Percentiles rank a stretch among this genome's conserved stretches.
Evolutionary conservation across 2,888 invertebrate genomes (phyloP).

Genomic region (Argyresthia goedartella): DNA sequence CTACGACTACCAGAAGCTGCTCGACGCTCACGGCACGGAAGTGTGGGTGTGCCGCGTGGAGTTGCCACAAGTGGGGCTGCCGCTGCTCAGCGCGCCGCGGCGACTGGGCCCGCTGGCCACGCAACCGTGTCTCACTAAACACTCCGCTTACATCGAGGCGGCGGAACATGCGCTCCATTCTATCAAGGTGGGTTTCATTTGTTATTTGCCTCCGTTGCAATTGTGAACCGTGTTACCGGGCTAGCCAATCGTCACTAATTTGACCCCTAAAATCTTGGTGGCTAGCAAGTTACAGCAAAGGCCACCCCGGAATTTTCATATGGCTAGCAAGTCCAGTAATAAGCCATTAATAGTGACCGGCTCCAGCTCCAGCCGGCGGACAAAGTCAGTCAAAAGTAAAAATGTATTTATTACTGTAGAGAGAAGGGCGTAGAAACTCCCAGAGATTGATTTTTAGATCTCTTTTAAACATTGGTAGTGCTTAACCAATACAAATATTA

Average conservation of each 20-base stretch:
- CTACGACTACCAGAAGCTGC: slow-evolving; percentile 38
- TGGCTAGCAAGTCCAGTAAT: background rate
- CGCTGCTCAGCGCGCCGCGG: slow-evolving; percentile 28
- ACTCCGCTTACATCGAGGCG: slow-evolving; percentile 44
- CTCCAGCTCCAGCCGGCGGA: too few relatives aligned
- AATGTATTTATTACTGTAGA: too few relatives aligned
- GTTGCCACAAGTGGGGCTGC: slow-evolving; percentile 41
- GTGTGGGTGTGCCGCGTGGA: slow-evolving; percentile 42
- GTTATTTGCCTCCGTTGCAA: background rate
- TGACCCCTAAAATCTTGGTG: background rate
- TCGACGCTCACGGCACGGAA: slow-evolving; percentile 20
- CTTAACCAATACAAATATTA: too few relatives aligned
- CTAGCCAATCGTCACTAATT: background rate
- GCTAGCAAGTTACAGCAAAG: background rate
- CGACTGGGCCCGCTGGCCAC: slow-evolving; percentile 39
- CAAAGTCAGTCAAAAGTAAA: too few relatives aligned
- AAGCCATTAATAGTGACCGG: background rate
- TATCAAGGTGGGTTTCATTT: slow-evolving; percentile 32
- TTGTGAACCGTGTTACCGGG: background rate
- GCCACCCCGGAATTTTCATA: background rate
- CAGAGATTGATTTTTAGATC: too few relatives aligned
- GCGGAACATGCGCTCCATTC: slow-evolving; percentile 39
- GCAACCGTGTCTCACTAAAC: slow-evolving; percentile 28
- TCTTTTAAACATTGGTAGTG: too few relatives aligned
- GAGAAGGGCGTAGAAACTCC: too few relatives aligned